Conservation (phyloP, 2,888 invertebrate species). For the Mechanitis mazaeus region DNA sequence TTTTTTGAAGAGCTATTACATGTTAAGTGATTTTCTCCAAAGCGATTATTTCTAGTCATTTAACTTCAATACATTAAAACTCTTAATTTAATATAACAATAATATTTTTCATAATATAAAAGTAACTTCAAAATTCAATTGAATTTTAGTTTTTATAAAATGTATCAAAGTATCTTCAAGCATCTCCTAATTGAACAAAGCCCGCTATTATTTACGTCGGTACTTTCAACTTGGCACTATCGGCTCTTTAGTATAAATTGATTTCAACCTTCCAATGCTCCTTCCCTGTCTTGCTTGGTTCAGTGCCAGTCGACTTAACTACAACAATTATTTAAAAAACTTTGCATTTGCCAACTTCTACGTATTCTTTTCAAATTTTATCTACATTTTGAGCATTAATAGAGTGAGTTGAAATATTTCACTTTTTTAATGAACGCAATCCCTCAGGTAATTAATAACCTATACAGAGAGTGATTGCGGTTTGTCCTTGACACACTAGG, state of each 20-base stretch:
- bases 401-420: not conserved
- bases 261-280: conserved; percentile 20
- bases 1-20: no score
- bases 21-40: no score
- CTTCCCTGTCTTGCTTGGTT: conserved; percentile 24
- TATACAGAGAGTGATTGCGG: not conserved
- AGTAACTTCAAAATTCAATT: not conserved
- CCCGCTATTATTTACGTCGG: conserved; percentile 22
- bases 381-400: no score
- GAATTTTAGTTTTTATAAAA: conserved; percentile 1
- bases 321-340: conserved; percentile 18
- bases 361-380: conserved; percentile 5
- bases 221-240: conserved; percentile 31
- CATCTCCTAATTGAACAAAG: conserved; percentile 27
- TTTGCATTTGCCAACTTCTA: conserved; percentile 7
- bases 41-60: no score
- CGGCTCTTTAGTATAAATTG: conserved; percentile 26
- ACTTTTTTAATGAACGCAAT: not conserved
- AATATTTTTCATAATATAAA: not conserved
- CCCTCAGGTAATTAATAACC: conserved; percentile 4
- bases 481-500: conserved; percentile 3
- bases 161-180: conserved; percentile 15
- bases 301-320: conserved; percentile 29
- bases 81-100: no score
- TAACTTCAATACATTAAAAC: no score